Conservation (phyloP, 1,140 invertebrate genomes). For the Harpegnathos saltator region DNA sequence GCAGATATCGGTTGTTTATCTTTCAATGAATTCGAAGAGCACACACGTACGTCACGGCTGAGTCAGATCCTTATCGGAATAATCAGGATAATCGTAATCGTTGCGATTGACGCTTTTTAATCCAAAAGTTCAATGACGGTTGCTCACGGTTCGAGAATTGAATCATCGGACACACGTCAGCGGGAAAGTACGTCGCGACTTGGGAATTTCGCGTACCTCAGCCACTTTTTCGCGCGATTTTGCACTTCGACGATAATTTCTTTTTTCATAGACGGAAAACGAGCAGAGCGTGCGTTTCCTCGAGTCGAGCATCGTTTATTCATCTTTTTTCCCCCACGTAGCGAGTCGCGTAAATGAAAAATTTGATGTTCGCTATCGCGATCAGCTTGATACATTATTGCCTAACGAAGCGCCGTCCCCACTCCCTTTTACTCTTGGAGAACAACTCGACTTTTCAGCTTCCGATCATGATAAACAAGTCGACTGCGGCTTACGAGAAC, state of each 20-base stretch:
- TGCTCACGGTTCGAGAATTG: background rate
- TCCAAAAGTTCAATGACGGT: background rate
- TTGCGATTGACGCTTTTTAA: background rate
- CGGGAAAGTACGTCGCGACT: background rate
- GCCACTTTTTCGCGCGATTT: too few species aligned
- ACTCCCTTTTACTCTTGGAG: constrained; percentile 51
- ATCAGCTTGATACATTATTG: constrained; percentile 61
- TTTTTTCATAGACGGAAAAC: background rate
- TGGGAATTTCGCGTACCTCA: background rate
- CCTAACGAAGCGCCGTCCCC: constrained; percentile 40
- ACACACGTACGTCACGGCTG: background rate
- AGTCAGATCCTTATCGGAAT: background rate
- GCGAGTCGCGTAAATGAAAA: constrained; percentile 8
- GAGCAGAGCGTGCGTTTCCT: background rate
- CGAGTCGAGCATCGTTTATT: background rate
- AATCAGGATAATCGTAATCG: constrained; percentile 1
- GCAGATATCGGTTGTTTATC: background rate
- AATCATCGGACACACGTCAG: background rate
- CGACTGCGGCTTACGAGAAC: constrained; percentile 53
- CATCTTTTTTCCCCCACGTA: too few species aligned
- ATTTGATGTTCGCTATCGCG: constrained; percentile 14
- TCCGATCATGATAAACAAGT: constrained; percentile 71
- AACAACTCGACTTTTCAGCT: constrained; percentile 74
- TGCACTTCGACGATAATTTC: too few species aligned
- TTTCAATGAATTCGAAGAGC: background rate